A percentile compares a stretch with the other conserved stretches of the same genome.
These are phyloP conservation scores for Macrocentrus cingulum DNA, from an alignment of 1,140 invertebrate species.

Conservation along the genomic window DNA sequence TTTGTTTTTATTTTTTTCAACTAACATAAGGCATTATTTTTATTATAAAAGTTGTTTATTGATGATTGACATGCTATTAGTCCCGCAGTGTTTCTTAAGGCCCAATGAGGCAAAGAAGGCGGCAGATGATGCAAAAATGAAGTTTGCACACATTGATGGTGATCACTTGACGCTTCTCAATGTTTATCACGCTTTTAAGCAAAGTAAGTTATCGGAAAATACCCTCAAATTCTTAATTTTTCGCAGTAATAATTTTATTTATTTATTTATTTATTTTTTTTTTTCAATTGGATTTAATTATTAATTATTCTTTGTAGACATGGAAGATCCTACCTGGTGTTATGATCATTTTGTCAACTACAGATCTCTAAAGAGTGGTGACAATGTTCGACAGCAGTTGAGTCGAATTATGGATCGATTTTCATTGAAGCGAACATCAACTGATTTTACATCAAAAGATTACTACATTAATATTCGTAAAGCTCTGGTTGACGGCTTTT, in stretches of 20 bases:
- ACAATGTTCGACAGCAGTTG: constrained; percentile 82
- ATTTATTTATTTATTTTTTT: constrained; percentile 2
- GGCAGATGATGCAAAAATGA: constrained; percentile 98
- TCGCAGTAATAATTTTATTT: constrained; percentile 12
- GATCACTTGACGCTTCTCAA: constrained; percentile 95
- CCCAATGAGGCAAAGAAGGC: constrained; percentile 99
- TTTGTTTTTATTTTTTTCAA: not conserved
- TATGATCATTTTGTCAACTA: constrained; percentile 99
- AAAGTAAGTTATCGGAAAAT: constrained; percentile 78
- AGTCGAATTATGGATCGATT: constrained; percentile 91
- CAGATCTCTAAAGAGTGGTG: constrained; percentile 92
- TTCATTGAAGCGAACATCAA: constrained; percentile 88
- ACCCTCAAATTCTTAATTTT: not conserved
- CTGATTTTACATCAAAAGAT: constrained; percentile 98
- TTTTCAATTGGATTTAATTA: too few relatives aligned
- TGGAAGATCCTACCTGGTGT: constrained; percentile 96
- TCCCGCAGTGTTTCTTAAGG: constrained; percentile 99
- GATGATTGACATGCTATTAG: constrained; percentile 67
- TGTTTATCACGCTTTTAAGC: constrained; percentile 98
- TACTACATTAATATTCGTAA: constrained; percentile 99
- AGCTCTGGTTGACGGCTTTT: constrained; percentile 96
- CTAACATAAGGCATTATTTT: too few relatives aligned
- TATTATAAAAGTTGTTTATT: constrained; percentile 47
- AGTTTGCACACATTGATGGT: constrained; percentile 99
- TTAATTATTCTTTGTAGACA: constrained; percentile 59